These are phyloP conservation scores for Tenebrio molitor DNA, from an alignment of 1,140 invertebrate genomes.

Conservation along the genomic window DNA sequence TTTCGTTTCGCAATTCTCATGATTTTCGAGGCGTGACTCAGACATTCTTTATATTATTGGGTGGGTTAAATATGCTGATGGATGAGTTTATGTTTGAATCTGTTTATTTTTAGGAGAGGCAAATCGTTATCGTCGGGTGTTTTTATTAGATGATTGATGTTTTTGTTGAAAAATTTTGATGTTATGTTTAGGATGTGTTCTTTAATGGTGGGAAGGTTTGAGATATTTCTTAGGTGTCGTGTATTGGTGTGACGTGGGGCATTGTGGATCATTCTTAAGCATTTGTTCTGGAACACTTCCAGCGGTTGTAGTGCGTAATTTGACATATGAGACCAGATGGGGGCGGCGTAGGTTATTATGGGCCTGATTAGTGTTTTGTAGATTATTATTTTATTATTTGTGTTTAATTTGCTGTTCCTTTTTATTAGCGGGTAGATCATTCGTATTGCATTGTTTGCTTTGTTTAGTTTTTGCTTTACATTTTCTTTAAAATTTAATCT, in stretches of 20 bases:
- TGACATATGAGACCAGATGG: neutral
- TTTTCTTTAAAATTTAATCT: conserved; percentile 19
- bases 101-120: no score
- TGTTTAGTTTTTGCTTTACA: neutral
- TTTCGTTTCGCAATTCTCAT: no score
- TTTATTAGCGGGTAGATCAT: neutral
- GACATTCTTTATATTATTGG: no score
- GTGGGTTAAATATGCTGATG: no score
- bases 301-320: neutral
- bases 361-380: conserved; percentile 3
- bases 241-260: neutral
- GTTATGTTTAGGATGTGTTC: neutral
- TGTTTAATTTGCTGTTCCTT: neutral
- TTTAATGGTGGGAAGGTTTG: neutral
- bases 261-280: neutral
- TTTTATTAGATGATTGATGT: no score
- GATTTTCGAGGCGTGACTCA: no score
- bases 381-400: neutral
- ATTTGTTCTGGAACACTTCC: neutral
- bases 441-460: neutral
- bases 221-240: neutral
- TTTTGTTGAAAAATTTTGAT: neutral
- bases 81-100: no score
- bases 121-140: no score
- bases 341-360: neutral